A percentile compares a stretch with the other conserved stretches of the same genome.
These are phyloP conservation scores for Melolontha melolontha DNA, from an alignment of 2,888 invertebrate genomes.

Conservation along the genomic window DNA sequence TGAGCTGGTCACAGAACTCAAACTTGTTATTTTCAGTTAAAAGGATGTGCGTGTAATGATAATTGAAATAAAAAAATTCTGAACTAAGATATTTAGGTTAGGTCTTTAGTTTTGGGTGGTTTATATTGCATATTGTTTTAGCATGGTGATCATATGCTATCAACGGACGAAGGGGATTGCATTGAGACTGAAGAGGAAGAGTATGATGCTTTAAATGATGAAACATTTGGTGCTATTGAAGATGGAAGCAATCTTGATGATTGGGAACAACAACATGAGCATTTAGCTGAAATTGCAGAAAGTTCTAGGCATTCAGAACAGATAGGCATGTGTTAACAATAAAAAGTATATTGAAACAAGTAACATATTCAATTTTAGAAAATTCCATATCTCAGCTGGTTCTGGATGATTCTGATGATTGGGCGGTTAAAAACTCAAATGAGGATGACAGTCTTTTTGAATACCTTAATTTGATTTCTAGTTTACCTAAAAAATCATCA, in stretches of 20 bases:
- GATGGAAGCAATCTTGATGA: conserved; percentile 69
- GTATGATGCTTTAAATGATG: conserved; percentile 92
- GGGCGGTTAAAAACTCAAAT: conserved; percentile 1
- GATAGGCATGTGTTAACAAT: conserved; percentile 53
- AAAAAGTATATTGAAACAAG: neutral
- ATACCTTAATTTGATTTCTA: conserved; percentile 1
- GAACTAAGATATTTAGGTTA: conserved; percentile 3
- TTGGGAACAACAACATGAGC: conserved; percentile 81
- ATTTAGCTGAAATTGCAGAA: conserved; percentile 73
- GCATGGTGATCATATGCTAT: conserved; percentile 59
- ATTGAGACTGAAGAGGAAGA: conserved; percentile 80
- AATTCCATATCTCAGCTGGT: conserved; percentile 57
- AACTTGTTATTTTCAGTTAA: neutral
- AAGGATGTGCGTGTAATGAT: neutral
- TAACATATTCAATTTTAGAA: conserved; percentile 50
- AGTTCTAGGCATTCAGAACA: conserved; percentile 62
- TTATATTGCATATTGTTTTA: conserved; percentile 49
- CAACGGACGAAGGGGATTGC: conserved; percentile 72
- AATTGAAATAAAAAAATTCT: neutral
- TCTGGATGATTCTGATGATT: conserved; percentile 53
- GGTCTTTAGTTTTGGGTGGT: neutral
- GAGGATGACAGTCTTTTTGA: conserved; percentile 11
- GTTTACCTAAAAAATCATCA: conserved; percentile 5
- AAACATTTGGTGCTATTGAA: conserved; percentile 88
- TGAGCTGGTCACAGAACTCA: neutral